These are phyloP conservation scores for Eumacrocentrus americanus DNA, from an alignment of 2,888 invertebrate species.

Conservation along the genomic window DNA sequence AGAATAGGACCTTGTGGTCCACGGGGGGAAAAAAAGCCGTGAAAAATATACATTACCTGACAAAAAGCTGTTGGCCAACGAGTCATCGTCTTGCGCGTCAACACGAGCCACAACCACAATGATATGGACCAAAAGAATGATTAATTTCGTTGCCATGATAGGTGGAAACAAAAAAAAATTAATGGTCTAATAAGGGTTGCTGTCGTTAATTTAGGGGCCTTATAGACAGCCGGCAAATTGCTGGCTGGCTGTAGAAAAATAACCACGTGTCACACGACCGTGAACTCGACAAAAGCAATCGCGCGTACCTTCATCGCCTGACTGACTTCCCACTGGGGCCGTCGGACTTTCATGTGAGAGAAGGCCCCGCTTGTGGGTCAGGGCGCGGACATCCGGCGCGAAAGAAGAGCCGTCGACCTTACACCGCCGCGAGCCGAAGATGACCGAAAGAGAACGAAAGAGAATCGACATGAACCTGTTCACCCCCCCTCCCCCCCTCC, in stretches of 20 bases:
- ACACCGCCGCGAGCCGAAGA: constrained; percentile 24
- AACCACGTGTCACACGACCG: constrained; percentile 43
- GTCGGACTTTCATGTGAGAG: neutral
- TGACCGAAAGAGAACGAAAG: constrained; percentile 29
- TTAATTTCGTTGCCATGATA: constrained; percentile 1
- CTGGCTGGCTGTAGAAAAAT: neutral
- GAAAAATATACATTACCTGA: constrained; percentile 68
- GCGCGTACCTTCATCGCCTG: constrained; percentile 55
- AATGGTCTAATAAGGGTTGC: too few species aligned
- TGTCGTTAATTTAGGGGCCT: too few species aligned
- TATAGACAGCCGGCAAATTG: too few species aligned
- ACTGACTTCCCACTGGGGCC: constrained; percentile 41
- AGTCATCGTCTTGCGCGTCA: constrained; percentile 69
- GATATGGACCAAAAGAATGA: neutral
- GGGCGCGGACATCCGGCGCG: constrained; percentile 49
- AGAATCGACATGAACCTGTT: constrained; percentile 44
- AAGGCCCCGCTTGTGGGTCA: constrained; percentile 57
- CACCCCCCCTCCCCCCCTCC: constrained; percentile 36
- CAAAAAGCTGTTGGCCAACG: constrained; percentile 80
- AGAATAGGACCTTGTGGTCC: too few species aligned
- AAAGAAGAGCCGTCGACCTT: constrained; percentile 29
- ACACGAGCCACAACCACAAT: constrained; percentile 42
- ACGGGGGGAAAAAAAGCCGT: neutral
- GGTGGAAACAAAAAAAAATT: neutral
- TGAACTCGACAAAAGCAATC: constrained; percentile 52